A percentile compares a stretch with the other conserved stretches of the same genome.
phyloP scores from a whole-genome alignment of 1,140 invertebrate species.

The Drosophila elegans region DNA sequence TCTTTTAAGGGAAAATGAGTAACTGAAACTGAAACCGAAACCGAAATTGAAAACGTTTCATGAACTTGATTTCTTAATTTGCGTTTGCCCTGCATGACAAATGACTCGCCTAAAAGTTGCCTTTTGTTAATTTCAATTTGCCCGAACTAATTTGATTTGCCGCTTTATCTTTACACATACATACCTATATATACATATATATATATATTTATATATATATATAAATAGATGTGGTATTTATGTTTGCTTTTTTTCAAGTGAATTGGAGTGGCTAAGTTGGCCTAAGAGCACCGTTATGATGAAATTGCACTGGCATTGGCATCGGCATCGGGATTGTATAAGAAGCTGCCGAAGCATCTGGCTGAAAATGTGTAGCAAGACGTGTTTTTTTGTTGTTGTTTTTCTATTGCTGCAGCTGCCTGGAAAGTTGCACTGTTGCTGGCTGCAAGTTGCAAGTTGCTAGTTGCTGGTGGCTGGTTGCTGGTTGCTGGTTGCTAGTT shows the following conservation, averaged over 20 bases:
- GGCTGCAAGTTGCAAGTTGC: neutral
- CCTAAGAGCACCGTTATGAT: conserved; percentile 46
- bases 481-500: too few relatives aligned
- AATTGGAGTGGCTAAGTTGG: conserved; percentile 7
- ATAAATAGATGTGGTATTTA: too few relatives aligned
- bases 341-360: conserved; percentile 32
- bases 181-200: too few relatives aligned
- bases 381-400: conserved; percentile 16
- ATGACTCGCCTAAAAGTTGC: conserved; percentile 52
- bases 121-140: conserved; percentile 68
- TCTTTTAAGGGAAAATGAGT: neutral
- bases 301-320: conserved; percentile 50
- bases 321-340: conserved; percentile 37
- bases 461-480: conserved; percentile 53
- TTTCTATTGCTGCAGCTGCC: conserved; percentile 32
- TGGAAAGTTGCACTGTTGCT: conserved; percentile 63
- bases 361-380: conserved; percentile 49
- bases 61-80: conserved; percentile 81
- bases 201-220: too few relatives aligned
- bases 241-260: neutral
- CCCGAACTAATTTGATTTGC: conserved; percentile 70
- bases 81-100: conserved; percentile 53
- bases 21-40: conserved; percentile 61
- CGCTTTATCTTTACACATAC: neutral
- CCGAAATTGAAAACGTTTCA: conserved; percentile 64